Percentiles rank a stretch among this genome's conserved stretches.
Conservation (phyloP, 2,797 vertebrate species). For the Takifugu ocellatus region DNA sequence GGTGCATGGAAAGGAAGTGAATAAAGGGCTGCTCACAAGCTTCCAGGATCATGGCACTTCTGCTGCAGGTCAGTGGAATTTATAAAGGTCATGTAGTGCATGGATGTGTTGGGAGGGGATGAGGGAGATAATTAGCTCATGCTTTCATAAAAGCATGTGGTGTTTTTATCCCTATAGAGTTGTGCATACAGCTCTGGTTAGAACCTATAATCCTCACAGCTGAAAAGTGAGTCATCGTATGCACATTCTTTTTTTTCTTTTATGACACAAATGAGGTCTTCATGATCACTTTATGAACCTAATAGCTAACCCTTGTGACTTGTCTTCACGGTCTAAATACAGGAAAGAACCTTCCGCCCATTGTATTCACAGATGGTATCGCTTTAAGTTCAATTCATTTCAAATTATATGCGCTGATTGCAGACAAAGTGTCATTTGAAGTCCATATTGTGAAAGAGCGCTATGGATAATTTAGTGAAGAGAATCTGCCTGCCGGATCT, state of each 20-base stretch:
- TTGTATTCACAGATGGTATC: slow-evolving; percentile 20
- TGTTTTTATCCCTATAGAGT: slow-evolving; percentile 51
- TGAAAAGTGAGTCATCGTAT: slow-evolving; percentile 44
- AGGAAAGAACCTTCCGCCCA: neutral
- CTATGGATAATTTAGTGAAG: too few relatives aligned
- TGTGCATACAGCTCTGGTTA: slow-evolving; percentile 47
- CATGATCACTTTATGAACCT: slow-evolving; percentile 12
- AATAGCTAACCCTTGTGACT: slow-evolving; percentile 3
- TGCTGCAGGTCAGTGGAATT: slow-evolving; percentile 18
- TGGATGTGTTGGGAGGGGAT: slow-evolving; percentile 18
- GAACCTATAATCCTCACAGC: slow-evolving; percentile 60
- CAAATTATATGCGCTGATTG: slow-evolving; percentile 1
- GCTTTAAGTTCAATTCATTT: slow-evolving; percentile 2
- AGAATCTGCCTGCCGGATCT: too few relatives aligned
- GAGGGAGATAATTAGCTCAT: slow-evolving; percentile 60
- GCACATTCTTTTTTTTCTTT: slow-evolving; percentile 6
- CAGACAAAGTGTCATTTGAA: neutral
- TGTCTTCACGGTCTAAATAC: slow-evolving; percentile 11
- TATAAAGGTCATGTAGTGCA: slow-evolving; percentile 34
- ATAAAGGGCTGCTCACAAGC: slow-evolving; percentile 12
- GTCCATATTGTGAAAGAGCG: neutral
- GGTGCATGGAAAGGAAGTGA: slow-evolving; percentile 13
- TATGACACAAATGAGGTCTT: slow-evolving; percentile 17
- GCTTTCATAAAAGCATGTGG: slow-evolving; percentile 64
- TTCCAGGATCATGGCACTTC: neutral